These are phyloP conservation scores for Chloroceryle aenea DNA, from an alignment of 2,113 vertebrate genomes.

Conservation along the genomic window DNA sequence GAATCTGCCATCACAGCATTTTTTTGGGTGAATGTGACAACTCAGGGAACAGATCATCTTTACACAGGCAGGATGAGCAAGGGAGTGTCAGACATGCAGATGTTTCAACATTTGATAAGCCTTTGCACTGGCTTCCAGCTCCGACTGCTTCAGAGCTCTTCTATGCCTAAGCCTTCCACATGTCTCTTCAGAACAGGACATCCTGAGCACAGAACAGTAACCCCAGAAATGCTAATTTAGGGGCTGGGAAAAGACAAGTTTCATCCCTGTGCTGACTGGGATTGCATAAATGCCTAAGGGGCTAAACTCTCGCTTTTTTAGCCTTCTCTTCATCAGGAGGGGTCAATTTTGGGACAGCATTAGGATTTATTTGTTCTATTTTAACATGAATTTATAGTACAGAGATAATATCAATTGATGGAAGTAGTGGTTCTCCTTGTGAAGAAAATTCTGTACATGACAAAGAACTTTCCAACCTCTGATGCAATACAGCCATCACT, in stretches of 20 bases:
- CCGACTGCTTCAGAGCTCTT: neutral
- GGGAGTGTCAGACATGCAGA: neutral
- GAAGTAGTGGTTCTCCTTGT: slow-evolving; percentile 7
- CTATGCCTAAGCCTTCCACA: neutral
- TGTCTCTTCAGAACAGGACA: neutral
- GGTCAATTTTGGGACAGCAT: neutral
- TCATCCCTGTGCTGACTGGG: neutral
- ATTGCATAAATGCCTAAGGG: neutral
- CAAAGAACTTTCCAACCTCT: slow-evolving; percentile 34
- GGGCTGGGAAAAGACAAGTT: neutral
- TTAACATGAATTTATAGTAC: slow-evolving; percentile 3
- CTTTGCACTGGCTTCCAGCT: neutral
- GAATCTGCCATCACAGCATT: neutral
- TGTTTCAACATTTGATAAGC: neutral
- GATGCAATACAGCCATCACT: neutral
- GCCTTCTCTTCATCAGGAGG: neutral
- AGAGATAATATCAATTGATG: neutral
- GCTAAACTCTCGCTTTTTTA: neutral
- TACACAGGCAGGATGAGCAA: neutral
- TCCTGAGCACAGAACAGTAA: neutral
- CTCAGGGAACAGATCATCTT: neutral
- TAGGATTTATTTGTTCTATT: slow-evolving; percentile 44
- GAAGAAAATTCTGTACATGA: slow-evolving; percentile 31
- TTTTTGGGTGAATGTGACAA: neutral
- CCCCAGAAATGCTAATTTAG: neutral